phyloP scores from a whole-genome alignment of 2,113 vertebrate species.

The Sceloporus tristichus region DNA sequence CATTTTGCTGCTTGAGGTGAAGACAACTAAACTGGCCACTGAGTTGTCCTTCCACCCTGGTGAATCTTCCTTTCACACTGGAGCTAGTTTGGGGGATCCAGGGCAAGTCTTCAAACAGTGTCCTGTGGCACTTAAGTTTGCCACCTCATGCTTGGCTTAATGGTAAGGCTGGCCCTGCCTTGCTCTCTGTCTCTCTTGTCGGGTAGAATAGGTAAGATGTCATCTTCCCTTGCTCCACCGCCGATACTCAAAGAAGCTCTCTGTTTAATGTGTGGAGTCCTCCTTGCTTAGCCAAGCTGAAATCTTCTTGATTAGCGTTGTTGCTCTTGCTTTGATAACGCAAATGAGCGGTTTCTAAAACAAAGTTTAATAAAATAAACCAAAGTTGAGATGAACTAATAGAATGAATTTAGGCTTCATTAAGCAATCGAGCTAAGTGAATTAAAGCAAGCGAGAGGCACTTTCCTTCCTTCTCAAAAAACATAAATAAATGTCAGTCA shows the following conservation, averaged over 20 bases:
- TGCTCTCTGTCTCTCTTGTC: accelerated
- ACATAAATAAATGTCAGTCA: background rate
- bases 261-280: background rate
- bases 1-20: too few relatives aligned
- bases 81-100: too few relatives aligned
- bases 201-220: background rate
- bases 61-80: too few relatives aligned
- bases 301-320: conserved; percentile 33
- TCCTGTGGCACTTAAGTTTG: background rate
- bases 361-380: conserved; percentile 43
- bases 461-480: background rate
- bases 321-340: conserved; percentile 31
- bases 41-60: too few relatives aligned
- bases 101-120: too few relatives aligned
- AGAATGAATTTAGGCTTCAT: conserved; percentile 35
- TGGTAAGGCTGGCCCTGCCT: background rate
- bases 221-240: background rate
- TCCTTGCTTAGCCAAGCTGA: conserved; percentile 19
- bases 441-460: conserved; percentile 15
- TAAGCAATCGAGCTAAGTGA: conserved; percentile 35
- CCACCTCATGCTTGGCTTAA: background rate
- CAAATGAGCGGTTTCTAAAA: conserved; percentile 37
- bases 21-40: too few relatives aligned
- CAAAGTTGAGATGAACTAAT: conserved; percentile 41
- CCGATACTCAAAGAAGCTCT: background rate